Evolutionary conservation across 2,888 invertebrate genomes (phyloP), one percentile per base, ranked within the genome.

Genomic region (Dysmachus trigonus): DNA sequence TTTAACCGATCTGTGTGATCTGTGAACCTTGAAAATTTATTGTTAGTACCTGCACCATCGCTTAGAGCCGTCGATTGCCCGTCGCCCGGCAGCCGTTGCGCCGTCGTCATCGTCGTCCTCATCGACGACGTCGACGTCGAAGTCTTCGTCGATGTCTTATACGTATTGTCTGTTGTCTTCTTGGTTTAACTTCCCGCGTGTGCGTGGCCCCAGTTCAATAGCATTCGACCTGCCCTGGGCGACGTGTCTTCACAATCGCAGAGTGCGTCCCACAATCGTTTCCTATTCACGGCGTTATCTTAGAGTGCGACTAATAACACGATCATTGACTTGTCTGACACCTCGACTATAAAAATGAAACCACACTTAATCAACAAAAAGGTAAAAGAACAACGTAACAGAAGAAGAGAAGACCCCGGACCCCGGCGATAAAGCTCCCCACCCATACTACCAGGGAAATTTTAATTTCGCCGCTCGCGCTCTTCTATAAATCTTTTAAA

Each of bases 241-340:
- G 62, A 62, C n/a, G 41, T 77, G 47, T 77, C 77, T 27, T 30
- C 22, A 86, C 86, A 87, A 88, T 86, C 86, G 87, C 86, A 87
- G 87, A 88, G 87, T 88, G 88, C 88, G 88, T 88, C 88, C 88
- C 88, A 88, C 88, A 87, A 88, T 87, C 86, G 87, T 88, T 88
- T 88, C 87, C 88, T 88, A 88, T 88, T 88, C 87, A 87, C 86
- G 87, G 87, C 87, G 87, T 88, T 88, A 88, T 88, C 88, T 87
- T 87, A 87, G 86, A 87, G 88, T 87, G 86, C 88, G 88, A 87
- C 88, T 88, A 88, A 88, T 88, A 88, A 88, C 88, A 88, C 88
- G 88, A 88, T 88, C 88, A 87, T 88, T 88, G 88, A 88, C 88
- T 88, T 88, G 87, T 87, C 88, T 87, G 88, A 88, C 88, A 88